phyloP scores from a whole-genome alignment of 2,888 invertebrate species.

The Metacarcinus magister region DNA sequence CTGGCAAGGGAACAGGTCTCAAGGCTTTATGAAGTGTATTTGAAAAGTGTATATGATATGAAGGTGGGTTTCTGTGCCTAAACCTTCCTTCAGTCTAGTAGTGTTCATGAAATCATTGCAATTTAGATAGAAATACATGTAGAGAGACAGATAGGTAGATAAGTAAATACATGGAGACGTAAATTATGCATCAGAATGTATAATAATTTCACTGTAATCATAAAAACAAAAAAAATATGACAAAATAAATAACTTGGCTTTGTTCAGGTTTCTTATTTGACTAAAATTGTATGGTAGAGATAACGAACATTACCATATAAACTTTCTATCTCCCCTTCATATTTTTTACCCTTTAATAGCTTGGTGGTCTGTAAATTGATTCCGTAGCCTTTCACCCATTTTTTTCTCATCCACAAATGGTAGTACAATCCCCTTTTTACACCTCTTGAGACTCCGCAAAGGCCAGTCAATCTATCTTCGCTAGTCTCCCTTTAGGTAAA shows the following conservation, averaged over 20 bases:
- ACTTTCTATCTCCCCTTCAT: background rate
- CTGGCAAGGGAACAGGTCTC: no score
- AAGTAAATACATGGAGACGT: background rate
- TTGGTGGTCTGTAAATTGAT: background rate
- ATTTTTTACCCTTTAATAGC: background rate
- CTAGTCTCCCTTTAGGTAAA: background rate
- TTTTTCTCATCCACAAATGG: background rate
- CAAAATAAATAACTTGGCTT: no score
- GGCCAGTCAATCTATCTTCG: background rate
- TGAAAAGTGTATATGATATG: no score
- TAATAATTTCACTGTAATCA: no score
- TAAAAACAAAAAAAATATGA: no score
- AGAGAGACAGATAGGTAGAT: background rate
- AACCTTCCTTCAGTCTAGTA: no score
- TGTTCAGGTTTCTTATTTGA: background rate
- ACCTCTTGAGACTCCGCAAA: background rate
- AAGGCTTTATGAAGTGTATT: no score
- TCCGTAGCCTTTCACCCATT: background rate
- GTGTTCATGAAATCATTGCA: no score
- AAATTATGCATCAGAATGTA: no score
- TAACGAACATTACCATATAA: background rate
- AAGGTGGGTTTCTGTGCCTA: no score
- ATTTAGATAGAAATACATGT: background rate
- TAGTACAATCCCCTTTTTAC: background rate
- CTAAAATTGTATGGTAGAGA: background rate